A percentile compares a stretch with the other conserved stretches of the same genome.
phyloP scores from a whole-genome alignment of 2,113 vertebrate genomes.

The Hippocampus barbouri region DNA sequence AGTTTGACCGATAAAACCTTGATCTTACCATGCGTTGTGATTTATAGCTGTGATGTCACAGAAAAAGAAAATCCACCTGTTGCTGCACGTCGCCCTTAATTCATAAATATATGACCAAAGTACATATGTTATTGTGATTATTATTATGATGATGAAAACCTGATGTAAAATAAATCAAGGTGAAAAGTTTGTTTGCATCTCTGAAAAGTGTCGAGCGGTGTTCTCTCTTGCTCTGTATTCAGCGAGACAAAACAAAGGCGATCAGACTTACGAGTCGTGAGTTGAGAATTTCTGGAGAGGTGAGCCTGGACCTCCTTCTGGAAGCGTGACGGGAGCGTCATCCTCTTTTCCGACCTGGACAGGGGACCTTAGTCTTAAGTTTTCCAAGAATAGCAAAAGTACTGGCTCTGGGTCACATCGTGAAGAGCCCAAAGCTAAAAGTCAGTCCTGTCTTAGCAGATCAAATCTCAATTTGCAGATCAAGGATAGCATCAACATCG shows the following conservation, averaged over 20 bases:
- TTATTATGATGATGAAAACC: too few relatives aligned
- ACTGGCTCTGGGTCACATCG: not conserved
- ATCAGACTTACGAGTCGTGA: slow-evolving; percentile 58
- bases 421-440: not conserved
- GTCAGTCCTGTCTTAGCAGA: not conserved
- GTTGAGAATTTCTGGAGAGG: slow-evolving; percentile 69
- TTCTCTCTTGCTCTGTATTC: not conserved
- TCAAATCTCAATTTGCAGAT: not conserved
- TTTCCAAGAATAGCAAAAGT: not conserved
- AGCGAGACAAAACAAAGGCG: not conserved
- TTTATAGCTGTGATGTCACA: too few relatives aligned
- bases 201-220: too few relatives aligned
- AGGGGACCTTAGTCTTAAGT: slow-evolving; percentile 9
- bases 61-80: too few relatives aligned
- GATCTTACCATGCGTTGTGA: too few relatives aligned
- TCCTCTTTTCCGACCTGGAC: slow-evolving; percentile 72
- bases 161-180: too few relatives aligned
- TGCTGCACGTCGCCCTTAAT: too few relatives aligned
- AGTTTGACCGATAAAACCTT: too few relatives aligned
- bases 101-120: too few relatives aligned
- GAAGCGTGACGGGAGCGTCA: slow-evolving; percentile 68
- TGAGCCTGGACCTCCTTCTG: slow-evolving; percentile 75
- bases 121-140: too few relatives aligned
- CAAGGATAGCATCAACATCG: not conserved
- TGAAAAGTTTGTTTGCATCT: too few relatives aligned